A percentile compares a stretch with the other conserved stretches of the same genome.
Conservation (phyloP, 2,797 vertebrate genomes). For the Gila robusta region DNA sequence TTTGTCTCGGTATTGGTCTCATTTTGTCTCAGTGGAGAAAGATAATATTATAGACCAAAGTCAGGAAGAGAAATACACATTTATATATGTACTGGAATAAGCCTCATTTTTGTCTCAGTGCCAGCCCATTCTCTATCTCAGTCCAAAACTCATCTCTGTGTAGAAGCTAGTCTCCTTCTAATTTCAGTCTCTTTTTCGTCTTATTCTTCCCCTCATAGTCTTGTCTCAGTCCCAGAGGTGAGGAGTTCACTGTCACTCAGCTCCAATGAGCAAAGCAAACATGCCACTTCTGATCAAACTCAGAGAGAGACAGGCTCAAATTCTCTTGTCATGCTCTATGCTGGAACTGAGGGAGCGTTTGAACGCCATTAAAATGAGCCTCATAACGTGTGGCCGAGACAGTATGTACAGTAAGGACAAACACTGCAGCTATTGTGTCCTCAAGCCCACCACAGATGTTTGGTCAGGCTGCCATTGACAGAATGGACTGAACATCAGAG, state of each 20-base stretch:
- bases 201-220: background rate
- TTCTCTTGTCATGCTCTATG: slow-evolving; percentile 66
- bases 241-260: slow-evolving; percentile 61
- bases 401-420: slow-evolving; percentile 30
- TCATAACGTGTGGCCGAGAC: slow-evolving; percentile 27
- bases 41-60: background rate
- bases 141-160: background rate
- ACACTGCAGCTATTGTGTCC: slow-evolving; percentile 38
- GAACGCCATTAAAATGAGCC: slow-evolving; percentile 13
- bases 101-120: background rate
- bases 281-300: slow-evolving; percentile 66
- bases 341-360: slow-evolving; percentile 56
- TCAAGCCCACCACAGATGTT: slow-evolving; percentile 21
- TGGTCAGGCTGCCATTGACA: background rate
- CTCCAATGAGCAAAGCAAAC: slow-evolving; percentile 67
- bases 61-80: background rate
- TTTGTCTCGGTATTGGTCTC: background rate
- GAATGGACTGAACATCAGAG: slow-evolving; percentile 11
- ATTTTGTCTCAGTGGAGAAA: background rate
- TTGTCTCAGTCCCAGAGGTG: slow-evolving; percentile 44
- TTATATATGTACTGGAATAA: background rate
- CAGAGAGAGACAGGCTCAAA: slow-evolving; percentile 23
- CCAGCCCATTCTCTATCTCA: background rate
- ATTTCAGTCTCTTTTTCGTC: background rate
- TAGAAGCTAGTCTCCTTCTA: background rate